Percentiles rank a stretch among this genome's conserved stretches.
These are phyloP conservation scores for Neopipo cinnamomea DNA, from an alignment of 2,113 vertebrate species.

Conservation along the genomic window DNA sequence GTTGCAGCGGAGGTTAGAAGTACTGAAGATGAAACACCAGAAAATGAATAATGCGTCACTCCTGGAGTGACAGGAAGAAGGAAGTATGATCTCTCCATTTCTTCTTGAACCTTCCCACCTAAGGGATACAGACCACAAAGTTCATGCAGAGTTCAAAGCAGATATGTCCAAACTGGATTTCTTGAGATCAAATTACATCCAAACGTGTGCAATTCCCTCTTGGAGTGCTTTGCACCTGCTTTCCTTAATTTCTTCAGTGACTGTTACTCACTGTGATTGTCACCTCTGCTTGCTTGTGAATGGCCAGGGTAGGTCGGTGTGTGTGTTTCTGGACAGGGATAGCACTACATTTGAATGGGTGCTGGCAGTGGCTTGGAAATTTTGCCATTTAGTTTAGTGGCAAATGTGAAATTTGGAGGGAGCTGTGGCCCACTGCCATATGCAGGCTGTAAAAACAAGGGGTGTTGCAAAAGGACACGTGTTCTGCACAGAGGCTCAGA, in stretches of 20 bases:
- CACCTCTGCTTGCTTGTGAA: not conserved
- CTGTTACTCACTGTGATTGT: not conserved
- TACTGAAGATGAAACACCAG: not conserved
- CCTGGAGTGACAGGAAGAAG: not conserved
- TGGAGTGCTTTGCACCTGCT: not conserved
- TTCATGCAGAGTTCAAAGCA: not conserved
- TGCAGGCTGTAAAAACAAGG: not conserved
- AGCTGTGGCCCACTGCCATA: not conserved
- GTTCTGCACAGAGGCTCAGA: rapidly evolving
- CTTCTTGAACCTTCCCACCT: not conserved
- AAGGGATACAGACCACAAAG: not conserved
- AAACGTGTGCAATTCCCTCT: not conserved
- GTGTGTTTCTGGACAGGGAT: not conserved
- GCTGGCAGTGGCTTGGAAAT: not conserved
- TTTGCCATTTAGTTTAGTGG: not conserved
- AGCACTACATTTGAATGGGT: not conserved
- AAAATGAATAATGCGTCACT: rapidly evolving
- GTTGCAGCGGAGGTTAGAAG: not conserved
- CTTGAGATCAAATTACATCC: not conserved
- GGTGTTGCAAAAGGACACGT: not conserved
- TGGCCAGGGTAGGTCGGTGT: rapidly evolving
- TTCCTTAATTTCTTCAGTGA: not conserved
- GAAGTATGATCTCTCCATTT: not conserved
- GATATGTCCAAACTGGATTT: not conserved
- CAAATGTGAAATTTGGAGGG: not conserved